A percentile compares a stretch with the other conserved stretches of the same genome.
Conservation (phyloP, 2,797 vertebrate species). For the Bryconaethiops microstoma region DNA sequence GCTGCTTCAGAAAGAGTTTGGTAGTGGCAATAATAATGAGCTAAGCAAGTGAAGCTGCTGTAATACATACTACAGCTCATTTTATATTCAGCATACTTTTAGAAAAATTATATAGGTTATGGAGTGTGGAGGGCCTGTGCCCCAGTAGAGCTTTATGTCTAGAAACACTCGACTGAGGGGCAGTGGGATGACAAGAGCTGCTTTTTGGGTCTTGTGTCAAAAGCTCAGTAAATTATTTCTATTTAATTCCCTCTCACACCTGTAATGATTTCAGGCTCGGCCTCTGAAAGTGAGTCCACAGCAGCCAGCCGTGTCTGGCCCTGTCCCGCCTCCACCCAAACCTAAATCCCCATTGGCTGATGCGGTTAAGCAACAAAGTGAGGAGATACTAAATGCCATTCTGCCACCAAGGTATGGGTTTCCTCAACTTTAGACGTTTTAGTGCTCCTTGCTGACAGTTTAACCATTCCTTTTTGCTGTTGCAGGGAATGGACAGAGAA, state of each 20-base stretch:
- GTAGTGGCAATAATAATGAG: too few species aligned
- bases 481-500: conserved; percentile 88
- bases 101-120: too few species aligned
- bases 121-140: too few species aligned
- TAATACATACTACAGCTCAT: too few species aligned
- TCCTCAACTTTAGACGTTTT: not conserved
- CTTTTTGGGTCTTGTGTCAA: too few species aligned
- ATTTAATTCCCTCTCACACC: not conserved
- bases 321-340: conserved; percentile 80
- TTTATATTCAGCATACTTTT: too few species aligned
- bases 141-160: too few species aligned
- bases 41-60: too few species aligned
- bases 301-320: conserved; percentile 62
- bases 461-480: conserved; percentile 5
- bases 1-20: too few species aligned
- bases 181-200: too few species aligned
- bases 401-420: conserved; percentile 87
- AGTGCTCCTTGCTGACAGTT: not conserved
- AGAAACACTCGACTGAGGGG: too few species aligned
- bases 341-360: conserved; percentile 69
- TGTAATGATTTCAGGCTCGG: conserved; percentile 69
- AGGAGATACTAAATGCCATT: conserved; percentile 87
- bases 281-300: conserved; percentile 73
- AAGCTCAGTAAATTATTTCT: too few species aligned
- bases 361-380: conserved; percentile 72